Evolutionary conservation across 2,797 vertebrate species (phyloP).

Genomic region (Amblyraja radiata): DNA sequence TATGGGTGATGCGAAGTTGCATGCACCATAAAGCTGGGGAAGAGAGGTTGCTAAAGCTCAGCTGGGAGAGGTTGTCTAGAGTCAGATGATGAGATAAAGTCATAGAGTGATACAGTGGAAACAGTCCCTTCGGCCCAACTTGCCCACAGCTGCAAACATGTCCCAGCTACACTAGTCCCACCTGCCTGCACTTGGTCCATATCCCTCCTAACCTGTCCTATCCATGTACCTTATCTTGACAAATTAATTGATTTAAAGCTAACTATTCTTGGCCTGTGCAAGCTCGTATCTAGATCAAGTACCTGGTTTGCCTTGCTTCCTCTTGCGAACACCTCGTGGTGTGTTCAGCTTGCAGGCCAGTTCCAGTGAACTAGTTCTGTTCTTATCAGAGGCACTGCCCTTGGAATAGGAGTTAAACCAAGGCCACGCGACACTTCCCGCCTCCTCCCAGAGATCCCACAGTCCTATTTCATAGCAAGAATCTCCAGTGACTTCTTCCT

Average conservation of each 20-base stretch:
- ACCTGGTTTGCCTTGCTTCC: neutral
- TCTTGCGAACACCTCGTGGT: neutral
- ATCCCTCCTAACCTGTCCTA: too few relatives aligned
- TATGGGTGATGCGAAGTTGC: too few relatives aligned
- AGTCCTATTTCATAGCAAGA: neutral
- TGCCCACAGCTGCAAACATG: too few relatives aligned
- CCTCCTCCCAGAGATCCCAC: neutral
- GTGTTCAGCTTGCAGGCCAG: neutral
- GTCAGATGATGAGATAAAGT: too few relatives aligned
- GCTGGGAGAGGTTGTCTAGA: too few relatives aligned
- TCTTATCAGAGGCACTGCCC: neutral
- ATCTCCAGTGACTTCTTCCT: neutral
- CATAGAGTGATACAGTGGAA: too few relatives aligned
- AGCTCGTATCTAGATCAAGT: neutral
- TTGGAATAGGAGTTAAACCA: neutral
- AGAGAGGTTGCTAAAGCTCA: too few relatives aligned
- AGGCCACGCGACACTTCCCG: neutral
- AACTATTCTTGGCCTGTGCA: neutral
- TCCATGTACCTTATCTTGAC: neutral
- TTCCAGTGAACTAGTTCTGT: neutral
- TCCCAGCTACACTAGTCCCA: too few relatives aligned
- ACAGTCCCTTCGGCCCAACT: too few relatives aligned
- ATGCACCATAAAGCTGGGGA: too few relatives aligned
- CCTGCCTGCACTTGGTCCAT: too few relatives aligned
- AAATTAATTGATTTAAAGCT: neutral